These are phyloP conservation scores for Poeciliopsis retropinna DNA, from an alignment of 2,113 vertebrate species.

Conservation along the genomic window DNA sequence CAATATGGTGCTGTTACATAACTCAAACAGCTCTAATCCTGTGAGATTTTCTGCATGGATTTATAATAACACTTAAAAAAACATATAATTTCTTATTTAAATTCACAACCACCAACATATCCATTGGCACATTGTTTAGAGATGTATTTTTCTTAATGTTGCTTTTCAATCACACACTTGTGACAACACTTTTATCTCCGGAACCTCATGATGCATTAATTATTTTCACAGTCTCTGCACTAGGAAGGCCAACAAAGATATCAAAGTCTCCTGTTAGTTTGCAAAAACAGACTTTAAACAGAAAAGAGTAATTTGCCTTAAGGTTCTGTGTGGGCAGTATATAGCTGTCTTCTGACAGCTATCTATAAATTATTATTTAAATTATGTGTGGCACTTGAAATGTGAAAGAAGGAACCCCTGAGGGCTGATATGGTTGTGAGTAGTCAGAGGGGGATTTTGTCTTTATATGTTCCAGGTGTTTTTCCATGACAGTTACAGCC, in stretches of 20 bases:
- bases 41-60: background rate
- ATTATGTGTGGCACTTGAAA: background rate
- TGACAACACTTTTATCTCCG: background rate
- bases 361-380: too few species aligned
- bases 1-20: background rate
- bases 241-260: background rate
- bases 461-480: constrained; percentile 84
- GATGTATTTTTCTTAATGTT: too few species aligned
- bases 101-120: background rate
- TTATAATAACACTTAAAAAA: background rate
- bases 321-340: background rate
- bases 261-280: background rate
- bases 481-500: constrained; percentile 82
- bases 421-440: background rate
- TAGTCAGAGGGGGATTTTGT: constrained; percentile 55
- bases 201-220: background rate
- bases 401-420: background rate
- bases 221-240: background rate
- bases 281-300: background rate
- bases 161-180: too few species aligned
- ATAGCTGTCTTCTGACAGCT: background rate
- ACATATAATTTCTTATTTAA: background rate
- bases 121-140: background rate
- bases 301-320: background rate
- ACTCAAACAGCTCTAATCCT: background rate